Base-by-base conservation (phyloP, 2,888 invertebrate genomes). In the Hyposoter dolosus region DNA sequence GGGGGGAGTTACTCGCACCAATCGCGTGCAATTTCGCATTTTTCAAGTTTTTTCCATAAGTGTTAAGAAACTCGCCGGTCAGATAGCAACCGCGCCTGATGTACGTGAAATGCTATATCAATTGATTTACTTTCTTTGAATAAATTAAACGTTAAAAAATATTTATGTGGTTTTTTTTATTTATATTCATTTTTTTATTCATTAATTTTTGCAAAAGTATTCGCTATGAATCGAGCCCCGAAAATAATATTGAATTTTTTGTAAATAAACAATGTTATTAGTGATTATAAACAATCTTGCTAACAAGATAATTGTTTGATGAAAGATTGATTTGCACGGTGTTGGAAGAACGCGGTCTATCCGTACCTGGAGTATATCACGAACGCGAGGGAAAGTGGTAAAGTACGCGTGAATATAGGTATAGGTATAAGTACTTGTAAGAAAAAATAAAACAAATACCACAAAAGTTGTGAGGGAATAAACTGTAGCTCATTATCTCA, bases 401-500 rank as follows among this genome's bases (percentile, higher is more conserved):
- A 66, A 35, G 56, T 28, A 28, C 23, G 23, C 23, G 23, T 45
- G 60, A 45, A 71, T 71, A 78, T 65, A 78, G 68, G 40, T 79
- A 79, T 79, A 65, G 45, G 23, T 71, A 71, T 45, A 47, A 60
- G 60, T 32, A 32, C 79, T 47, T 56, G 45, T 19, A 43, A 69
- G 60, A 65, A 23, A 76, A 87, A 86, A 85, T 79, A 87, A 83
- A 85, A 77, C 83, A 87, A 87, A 87, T 85, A 72, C 28, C 15
- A 63, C 71, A 65, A 83, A 72, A 82, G 79, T 82, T 83, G 80
- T 77, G 68, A 85, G 82, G 82, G 87, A 85, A 88, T 88, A 88
- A 87, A 88, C 87, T 87, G 84, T 87, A 88, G 88, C 86, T 88
- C 86, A 84, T 88, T 87, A 88, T 89, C 87, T 82, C 84, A 89